Evolutionary conservation across 2,113 vertebrate species (phyloP), one percentile per base, ranked within the genome.

Genomic region (Casuarius casuarius): DNA sequence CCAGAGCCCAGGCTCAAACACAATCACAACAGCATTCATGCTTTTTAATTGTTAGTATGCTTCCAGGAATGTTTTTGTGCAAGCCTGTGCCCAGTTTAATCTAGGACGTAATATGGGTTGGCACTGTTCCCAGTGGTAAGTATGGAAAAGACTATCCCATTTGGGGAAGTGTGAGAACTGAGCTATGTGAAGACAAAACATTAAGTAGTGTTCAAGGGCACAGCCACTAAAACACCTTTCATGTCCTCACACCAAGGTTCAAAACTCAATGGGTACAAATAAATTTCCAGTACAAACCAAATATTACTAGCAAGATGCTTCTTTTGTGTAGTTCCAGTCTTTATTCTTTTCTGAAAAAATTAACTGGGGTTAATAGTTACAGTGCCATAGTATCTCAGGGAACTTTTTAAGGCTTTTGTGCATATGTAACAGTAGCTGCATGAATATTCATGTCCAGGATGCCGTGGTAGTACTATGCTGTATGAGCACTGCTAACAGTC

Each of bases 371-470:
- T 96, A 88, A 88, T 82, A 90, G 59, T 91, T 88, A 88, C 67
- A 96, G 59, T 33, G n/a, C 82, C 73, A 77, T 61, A 71, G 89
- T 86, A 75, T 87, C n/a, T 95, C 65, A 65, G 38, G 56, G 72
- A 84, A 92, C 54, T 93, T 93, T 92, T 81, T 92, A 73, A 93
- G 62, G 51, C 96, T 95, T 94, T 63, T 94, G 88, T 96, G 61
- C 31, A 76, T 77, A 74, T 56, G 15, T 59, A 96, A 67, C 26
- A 85, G 33, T 84, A 94, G 56, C 31, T 38, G 11, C 52, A 97
- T 97, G 93, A 98, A 98, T 97, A 98, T 97, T 97, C 95, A 97
- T 95, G 29, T 84, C 40, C 95, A 68, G 84, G 65, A 97, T 84
- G 78, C 48, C 62, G 81, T 70, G 82, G 73, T 89, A 73, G 63